Base-by-base conservation (phyloP, 2,888 invertebrate species). In the Cantharis flavilabris region DNA sequence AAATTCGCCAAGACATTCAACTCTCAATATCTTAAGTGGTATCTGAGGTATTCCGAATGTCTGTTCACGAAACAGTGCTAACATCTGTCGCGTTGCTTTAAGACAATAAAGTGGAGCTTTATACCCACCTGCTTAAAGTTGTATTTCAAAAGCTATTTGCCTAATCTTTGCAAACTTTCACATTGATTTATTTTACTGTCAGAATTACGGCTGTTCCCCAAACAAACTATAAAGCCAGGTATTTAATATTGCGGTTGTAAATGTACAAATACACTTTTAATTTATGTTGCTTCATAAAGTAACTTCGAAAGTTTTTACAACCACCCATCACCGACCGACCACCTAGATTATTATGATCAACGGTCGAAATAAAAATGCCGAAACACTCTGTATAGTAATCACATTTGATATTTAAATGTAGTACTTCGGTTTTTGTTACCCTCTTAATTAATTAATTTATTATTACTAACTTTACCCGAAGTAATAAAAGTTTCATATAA, bases 21-120 rank as follows among this genome's bases (percentile, higher is more conserved):
- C 75, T 72, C 77, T 75, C 77, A 72, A 78, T 78, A 78, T 72
- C 77, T 78, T 75, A 63, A 75, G 72, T 75, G 77, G 73, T 74
- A 74, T 77, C 65, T 71, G 65, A 72, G 75, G 77, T 78, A 72
- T 78, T 71, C 63, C 62, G 71, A 69, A 72, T 75, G 74, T 70
- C 72, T 70, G 71, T 70, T 69, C 75, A 14, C 62, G 75, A 33
- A 73, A 67, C 73, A 62, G 62, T 73, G 33, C 73, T 64, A 70
- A 69, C 76, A 76, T 76, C 64, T 78, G 65, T 33, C 69, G 72
- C 64, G 33, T 67, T 30, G 70, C 72, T 75, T 72, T 70, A 30
- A 76, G 69, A 72, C 76, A 75, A 75, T 75, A 64, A 73, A 33
- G 63, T 70, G 75, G 64, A 64, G 70, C 72, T 67, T 72, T 75